phyloP scores from a whole-genome alignment of 2,888 invertebrate genomes.

The Leptura quadrifasciata region DNA sequence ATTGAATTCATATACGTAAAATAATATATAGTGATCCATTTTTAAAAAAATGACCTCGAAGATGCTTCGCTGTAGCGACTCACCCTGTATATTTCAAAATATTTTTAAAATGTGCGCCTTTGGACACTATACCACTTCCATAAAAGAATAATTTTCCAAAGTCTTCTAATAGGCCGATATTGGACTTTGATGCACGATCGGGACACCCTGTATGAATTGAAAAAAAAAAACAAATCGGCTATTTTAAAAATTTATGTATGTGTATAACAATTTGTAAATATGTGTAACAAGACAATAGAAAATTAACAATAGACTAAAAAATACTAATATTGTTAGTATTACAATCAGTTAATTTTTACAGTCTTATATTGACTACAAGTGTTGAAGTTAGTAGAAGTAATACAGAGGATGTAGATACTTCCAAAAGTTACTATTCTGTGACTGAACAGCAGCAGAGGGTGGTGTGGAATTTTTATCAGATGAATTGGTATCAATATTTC shows the following conservation, averaged over 20 bases:
- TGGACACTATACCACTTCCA: too few relatives aligned
- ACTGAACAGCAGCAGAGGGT: conserved; percentile 62
- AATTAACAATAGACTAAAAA: conserved; percentile 14
- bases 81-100: too few relatives aligned
- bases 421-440: conserved; percentile 74
- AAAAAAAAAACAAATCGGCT: neutral
- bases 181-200: too few relatives aligned
- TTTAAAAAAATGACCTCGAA: too few relatives aligned
- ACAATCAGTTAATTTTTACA: conserved; percentile 23
- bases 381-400: conserved; percentile 71
- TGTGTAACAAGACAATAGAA: neutral
- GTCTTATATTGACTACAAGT: conserved; percentile 30
- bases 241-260: conserved; percentile 23
- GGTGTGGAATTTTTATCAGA: conserved; percentile 58
- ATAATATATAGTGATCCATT: too few relatives aligned
- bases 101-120: too few relatives aligned
- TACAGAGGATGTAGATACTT: conserved; percentile 78
- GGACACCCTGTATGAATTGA: too few relatives aligned
- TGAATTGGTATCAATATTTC: conserved; percentile 46
- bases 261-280: conserved; percentile 7
- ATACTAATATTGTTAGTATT: conserved; percentile 28
- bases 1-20: too few relatives aligned
- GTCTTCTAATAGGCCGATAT: too few relatives aligned
- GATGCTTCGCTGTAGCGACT: too few relatives aligned
- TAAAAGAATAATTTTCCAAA: too few relatives aligned